Evolutionary conservation across 2,888 invertebrate species (phyloP).

Genomic region (Pterobdella sp.): DNA sequence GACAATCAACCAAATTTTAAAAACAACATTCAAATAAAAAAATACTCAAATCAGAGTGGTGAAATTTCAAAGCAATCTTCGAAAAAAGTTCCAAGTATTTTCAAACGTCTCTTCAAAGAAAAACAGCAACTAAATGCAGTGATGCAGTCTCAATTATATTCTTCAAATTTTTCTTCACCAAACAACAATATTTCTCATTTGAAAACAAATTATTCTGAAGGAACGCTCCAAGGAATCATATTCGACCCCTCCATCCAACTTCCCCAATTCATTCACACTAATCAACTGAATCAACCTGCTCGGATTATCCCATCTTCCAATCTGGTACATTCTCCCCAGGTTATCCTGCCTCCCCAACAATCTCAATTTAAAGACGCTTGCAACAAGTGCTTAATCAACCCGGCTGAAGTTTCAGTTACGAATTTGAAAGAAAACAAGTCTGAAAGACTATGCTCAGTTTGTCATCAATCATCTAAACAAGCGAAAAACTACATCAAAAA

Average conservation of each 20-base stretch:
- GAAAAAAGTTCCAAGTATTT: background rate
- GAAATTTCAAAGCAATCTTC: background rate
- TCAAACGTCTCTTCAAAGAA: background rate
- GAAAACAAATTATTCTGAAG: background rate
- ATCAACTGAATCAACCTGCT: background rate
- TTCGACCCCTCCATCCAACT: background rate
- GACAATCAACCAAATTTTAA: background rate
- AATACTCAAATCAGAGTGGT: too few species aligned
- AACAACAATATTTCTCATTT: background rate
- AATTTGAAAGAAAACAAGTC: conserved; percentile 13
- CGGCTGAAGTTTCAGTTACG: conserved; percentile 1
- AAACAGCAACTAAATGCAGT: too few species aligned
- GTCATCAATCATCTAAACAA: conserved; percentile 2
- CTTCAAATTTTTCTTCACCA: too few species aligned
- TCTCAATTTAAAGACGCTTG: background rate
- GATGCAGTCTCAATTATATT: too few species aligned
- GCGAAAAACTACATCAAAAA: background rate
- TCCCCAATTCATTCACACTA: background rate
- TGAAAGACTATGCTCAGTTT: conserved; percentile 18
- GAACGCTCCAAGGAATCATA: background rate
- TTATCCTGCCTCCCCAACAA: background rate
- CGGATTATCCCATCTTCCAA: too few species aligned
- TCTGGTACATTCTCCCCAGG: background rate
- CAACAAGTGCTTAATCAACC: conserved; percentile 16
- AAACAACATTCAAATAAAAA: background rate